Base-by-base conservation (phyloP, 2,888 invertebrate species). In the Tribolium freemani region DNA sequence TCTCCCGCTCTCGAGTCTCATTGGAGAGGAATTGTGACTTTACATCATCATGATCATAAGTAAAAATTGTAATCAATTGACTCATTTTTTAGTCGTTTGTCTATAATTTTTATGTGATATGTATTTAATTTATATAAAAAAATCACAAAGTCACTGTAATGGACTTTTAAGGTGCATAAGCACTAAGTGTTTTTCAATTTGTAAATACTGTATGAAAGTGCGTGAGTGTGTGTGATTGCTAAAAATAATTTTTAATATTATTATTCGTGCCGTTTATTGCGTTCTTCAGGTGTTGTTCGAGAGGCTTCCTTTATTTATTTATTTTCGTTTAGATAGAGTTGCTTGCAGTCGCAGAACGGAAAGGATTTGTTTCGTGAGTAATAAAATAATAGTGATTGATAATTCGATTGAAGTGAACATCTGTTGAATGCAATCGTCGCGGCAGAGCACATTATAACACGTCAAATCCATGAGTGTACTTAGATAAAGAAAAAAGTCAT, bases 401-500 rank as follows among this genome's bases (percentile, higher is more conserved):
- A 21, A 26, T 38, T 50, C 20, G 16, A 38, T 54, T 56, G 38
- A 26, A 10, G 21, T 26, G 13, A 10, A 46, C n/a, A 38, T 66
- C 71, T 74, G 74, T 57, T 11, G 71, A 67, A 72, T 71, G 71
- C 68, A 71, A 74, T 46, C 26, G 74, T 71, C 66, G 53, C 56
- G 48, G 67, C 56, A 68, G 51, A 61, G 46, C 58, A 71, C 60
- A 71, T 73, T 75, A 76, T 76, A 79, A 81, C 79, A 76, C 79
- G 78, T 81, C 79, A 81, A 81, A 83, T 83, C 82, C 78, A 78
- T 83, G 82, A 80, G 80, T 83, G 83, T 83, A 83, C 83, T 83
- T 83, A 83, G 83, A 80, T 71, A 76, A 77, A 58, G 30, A 69
- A 74, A 58, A 54, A 69, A 75, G 73, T 73, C 74, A 74, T 76